Conservation (phyloP, 2,113 vertebrate genomes). For the Mormoops blainvillei region DNA sequence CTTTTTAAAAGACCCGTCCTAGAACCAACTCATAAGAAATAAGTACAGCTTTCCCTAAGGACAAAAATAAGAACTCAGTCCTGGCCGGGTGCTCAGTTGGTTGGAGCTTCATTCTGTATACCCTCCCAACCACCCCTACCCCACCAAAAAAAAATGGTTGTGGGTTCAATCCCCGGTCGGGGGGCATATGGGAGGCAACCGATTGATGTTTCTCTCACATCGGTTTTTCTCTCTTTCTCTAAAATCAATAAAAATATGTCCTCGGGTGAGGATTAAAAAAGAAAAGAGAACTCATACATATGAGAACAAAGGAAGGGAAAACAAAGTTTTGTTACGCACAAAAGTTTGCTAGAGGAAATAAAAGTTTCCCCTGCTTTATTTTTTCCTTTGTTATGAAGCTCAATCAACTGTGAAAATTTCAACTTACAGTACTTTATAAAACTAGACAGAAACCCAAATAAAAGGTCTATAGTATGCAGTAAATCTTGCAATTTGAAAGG, state of each 20-base stretch:
- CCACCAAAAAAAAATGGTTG: too few relatives aligned
- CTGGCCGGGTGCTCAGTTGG: too few relatives aligned
- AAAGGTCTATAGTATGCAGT: not conserved
- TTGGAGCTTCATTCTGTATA: too few relatives aligned
- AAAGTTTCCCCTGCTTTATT: not conserved
- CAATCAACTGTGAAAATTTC: slow-evolving; percentile 17
- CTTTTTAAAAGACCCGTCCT: not conserved
- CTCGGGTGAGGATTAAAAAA: too few relatives aligned
- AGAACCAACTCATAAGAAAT: slow-evolving; percentile 6
- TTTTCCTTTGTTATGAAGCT: not conserved
- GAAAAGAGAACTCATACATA: not conserved
- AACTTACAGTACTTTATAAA: slow-evolving; percentile 42
- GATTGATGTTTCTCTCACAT: too few relatives aligned
- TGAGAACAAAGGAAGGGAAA: slow-evolving; percentile 5
- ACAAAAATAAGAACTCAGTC: slow-evolving; percentile 9
- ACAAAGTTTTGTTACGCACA: not conserved
- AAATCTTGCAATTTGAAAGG: slow-evolving; percentile 22
- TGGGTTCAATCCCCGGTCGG: too few relatives aligned
- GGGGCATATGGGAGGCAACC: too few relatives aligned
- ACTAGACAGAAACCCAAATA: slow-evolving; percentile 39
- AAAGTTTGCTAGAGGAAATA: not conserved
- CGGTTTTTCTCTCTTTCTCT: too few relatives aligned
- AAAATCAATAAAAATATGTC: too few relatives aligned
- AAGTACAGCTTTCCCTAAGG: not conserved
- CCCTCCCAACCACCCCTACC: too few relatives aligned